These are phyloP conservation scores for Lagocephalus sceleratus DNA, from an alignment of 2,797 vertebrate species.

Conservation along the genomic window DNA sequence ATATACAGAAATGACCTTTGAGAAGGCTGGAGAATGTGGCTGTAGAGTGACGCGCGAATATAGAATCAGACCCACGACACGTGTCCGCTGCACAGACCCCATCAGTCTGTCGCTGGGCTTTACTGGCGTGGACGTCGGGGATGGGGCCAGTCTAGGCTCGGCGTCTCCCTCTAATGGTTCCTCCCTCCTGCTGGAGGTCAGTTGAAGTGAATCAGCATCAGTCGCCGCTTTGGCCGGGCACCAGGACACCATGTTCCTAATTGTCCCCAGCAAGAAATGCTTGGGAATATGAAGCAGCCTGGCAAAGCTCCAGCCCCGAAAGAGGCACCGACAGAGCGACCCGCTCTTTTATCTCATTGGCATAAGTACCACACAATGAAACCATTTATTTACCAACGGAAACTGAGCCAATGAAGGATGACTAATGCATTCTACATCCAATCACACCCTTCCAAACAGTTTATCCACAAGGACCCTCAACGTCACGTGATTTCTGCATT, in stretches of 20 bases:
- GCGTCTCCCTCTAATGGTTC: constrained; percentile 29
- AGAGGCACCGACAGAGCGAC: constrained; percentile 29
- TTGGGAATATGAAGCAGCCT: constrained; percentile 46
- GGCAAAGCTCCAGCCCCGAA: constrained; percentile 33
- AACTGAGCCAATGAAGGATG: constrained; percentile 41
- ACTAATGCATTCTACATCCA: constrained; percentile 41
- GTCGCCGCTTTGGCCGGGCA: constrained; percentile 40
- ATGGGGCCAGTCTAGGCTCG: constrained; percentile 20
- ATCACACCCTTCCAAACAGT: constrained; percentile 6
- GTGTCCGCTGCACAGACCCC: background rate
- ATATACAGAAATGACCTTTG: background rate
- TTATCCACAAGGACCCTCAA: constrained; percentile 6
- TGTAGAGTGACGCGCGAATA: constrained; percentile 1
- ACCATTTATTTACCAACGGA: constrained; percentile 34
- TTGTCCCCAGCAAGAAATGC: constrained; percentile 42
- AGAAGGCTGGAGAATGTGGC: background rate
- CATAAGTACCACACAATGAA: constrained; percentile 49
- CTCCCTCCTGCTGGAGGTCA: constrained; percentile 41
- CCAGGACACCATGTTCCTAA: constrained; percentile 64
- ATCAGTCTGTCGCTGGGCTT: constrained; percentile 21
- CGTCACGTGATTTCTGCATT: constrained; percentile 2
- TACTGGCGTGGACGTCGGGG: constrained; percentile 39
- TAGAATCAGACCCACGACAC: constrained; percentile 16
- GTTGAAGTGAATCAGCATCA: constrained; percentile 48
- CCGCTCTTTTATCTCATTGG: constrained; percentile 51